Evolutionary conservation across 2,797 vertebrate species (phyloP), one percentile per base, ranked within the genome.

Genomic region (Rousettus madagascariensis): DNA sequence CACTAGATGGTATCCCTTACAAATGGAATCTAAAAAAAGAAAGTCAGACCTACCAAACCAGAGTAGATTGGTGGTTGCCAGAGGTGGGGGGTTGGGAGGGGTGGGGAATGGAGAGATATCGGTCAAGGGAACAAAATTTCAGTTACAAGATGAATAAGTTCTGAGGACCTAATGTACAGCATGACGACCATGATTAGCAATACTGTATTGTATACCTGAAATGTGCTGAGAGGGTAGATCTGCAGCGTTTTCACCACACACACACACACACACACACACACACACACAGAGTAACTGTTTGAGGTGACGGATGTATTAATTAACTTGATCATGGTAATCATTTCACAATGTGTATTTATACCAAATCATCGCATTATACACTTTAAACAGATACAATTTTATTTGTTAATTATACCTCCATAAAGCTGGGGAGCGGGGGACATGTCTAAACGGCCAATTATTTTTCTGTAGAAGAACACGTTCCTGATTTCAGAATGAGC

Each of bases 381-480:
- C 89, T 59, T 87, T 68, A 82, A 95, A 51, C 75, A 72, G 66
- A 86, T 24, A 82, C 83, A 51, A 55, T 66, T 80, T 80, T 74
- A 86, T 86, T 91, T 82, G 66, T 86, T 86, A 91, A 95, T 91
- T 74, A 72, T 49, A 86, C 82, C 46, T 65, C 75, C 57, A 75
- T 86, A 91, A 91, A 82, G 66, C 59, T 66, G 57, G 28, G 12
- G 26, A 2, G 7, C 6, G n/a, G 22, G 30, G 16, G n/a, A 33
- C 84, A 22, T 24, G 33, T 91, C 86, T 96, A 77, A 63, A 91
- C 77, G 69, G 26, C 12, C 84, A n/a, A 33, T 66, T 55, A 43
- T 90, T 84, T 92, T 75, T 11, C 55, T 79, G 86, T n/a, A 68
- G 61, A 75, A 78, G 63, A 94, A 71, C 22, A 26, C 68, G 69